phyloP scores from a whole-genome alignment of 2,113 vertebrate genomes.

The Embiotoca jacksoni region DNA sequence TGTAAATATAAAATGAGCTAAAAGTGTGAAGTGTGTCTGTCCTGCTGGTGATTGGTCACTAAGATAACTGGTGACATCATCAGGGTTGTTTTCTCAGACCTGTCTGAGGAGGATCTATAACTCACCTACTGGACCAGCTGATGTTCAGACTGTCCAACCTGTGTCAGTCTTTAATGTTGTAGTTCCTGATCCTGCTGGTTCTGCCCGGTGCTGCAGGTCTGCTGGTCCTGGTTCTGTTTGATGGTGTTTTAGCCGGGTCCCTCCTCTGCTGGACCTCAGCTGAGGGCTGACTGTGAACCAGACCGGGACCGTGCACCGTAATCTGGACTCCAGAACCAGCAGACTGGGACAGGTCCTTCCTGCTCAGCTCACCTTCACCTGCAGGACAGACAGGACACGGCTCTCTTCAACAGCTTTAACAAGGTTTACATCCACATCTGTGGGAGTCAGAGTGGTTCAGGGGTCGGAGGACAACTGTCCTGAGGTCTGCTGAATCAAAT shows the following conservation, averaged over 20 bases:
- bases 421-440: too few species aligned
- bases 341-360: constrained; percentile 18
- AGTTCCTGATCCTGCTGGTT: constrained; percentile 87
- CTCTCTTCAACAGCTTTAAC: too few species aligned
- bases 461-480: too few species aligned
- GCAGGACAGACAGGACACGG: constrained; percentile 13
- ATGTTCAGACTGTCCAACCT: neutral
- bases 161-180: constrained; percentile 88
- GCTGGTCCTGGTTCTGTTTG: constrained; percentile 6
- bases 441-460: too few species aligned
- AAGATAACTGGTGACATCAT: neutral
- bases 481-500: too few species aligned
- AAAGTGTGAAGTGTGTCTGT: too few species aligned
- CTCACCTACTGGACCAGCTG: neutral
- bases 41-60: neutral
- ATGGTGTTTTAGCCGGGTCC: constrained; percentile 50
- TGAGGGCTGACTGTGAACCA: constrained; percentile 38
- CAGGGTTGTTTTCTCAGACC: neutral
- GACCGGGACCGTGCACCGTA: constrained; percentile 64
- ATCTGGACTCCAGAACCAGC: constrained; percentile 44
- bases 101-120: neutral
- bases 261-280: constrained; percentile 67
- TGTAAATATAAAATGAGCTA: too few species aligned
- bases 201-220: constrained; percentile 27
- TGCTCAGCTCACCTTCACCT: constrained; percentile 30